Evolutionary conservation across 1,140 invertebrate genomes (phyloP), one percentile per base, ranked within the genome.

Genomic region (Drosophila santomea): DNA sequence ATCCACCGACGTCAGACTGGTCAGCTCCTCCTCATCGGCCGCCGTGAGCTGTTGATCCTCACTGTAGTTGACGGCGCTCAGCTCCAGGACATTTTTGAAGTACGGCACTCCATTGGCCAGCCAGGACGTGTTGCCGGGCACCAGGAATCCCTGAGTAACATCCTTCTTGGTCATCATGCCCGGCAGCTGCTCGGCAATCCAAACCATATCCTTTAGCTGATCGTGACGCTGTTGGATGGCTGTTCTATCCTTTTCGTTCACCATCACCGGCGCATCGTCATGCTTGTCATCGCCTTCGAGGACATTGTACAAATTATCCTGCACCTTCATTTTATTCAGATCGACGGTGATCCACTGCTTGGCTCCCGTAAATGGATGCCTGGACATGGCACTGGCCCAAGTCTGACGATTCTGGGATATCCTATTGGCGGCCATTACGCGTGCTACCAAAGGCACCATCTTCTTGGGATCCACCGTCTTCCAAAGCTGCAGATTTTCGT

Each of bases 261-360:
- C 74, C 0, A 92, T 91, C 7, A 95, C 94, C 17, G 93, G 93
- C 67, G 96, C 96, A 75, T 89, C 85, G 20, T 90, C 84, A 20
- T 82, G 76, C 48, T 90, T 91, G 23, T 91, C 88, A 63, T 85
- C 84, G 14, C 74, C 75, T 12, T 81, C 78, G 28, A 81, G 50
- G 0, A 61, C 67, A 25, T 81, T 77, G 35, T 92, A 82, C 0
- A 91, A 58, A 57, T 80, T 68, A 15, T 78, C 79, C 68, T 76
- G 81, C 23, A 55, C 73, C 7, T 89, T 61, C 68, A 88, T 93
- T 80, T 92, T 94, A 94, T 93, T 95, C 60, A 93, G 96, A 92
- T 98, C 96, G 0, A 98, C 93, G 8, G 96, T 93, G 67, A 98
- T 95, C 97, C 97, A 99, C 90, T 98, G 97, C 76, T 98, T 97